Evolutionary conservation across 2,888 invertebrate species (phyloP).

Genomic region (Pachymerium ferrugineum): DNA sequence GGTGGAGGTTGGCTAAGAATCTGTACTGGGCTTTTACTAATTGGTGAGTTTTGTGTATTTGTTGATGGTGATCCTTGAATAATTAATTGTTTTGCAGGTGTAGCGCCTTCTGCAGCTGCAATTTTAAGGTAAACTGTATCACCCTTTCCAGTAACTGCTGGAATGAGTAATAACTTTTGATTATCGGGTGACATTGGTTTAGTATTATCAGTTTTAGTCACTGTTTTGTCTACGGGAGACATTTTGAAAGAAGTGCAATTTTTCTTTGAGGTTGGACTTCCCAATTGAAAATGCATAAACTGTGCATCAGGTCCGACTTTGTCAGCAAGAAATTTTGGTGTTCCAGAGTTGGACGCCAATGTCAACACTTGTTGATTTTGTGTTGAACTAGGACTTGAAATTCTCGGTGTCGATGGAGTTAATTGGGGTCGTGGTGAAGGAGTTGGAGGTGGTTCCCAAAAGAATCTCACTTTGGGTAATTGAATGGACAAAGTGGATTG

Average conservation of each 20-base stretch:
- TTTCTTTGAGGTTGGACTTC: not conserved
- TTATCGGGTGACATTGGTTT: not conserved
- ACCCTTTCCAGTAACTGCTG: not conserved
- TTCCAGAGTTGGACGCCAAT: not conserved
- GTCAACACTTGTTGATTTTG: not conserved
- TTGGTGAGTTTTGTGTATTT: not conserved
- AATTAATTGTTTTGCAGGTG: not conserved
- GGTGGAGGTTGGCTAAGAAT: not conserved
- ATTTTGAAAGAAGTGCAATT: no score
- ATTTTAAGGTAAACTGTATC: not conserved
- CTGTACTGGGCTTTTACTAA: not conserved
- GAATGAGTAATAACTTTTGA: not conserved
- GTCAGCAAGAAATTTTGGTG: not conserved
- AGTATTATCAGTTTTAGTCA: not conserved
- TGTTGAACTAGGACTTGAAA: not conserved
- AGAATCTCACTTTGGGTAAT: not conserved
- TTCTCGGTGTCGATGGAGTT: not conserved
- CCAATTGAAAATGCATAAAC: not conserved
- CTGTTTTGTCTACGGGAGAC: no score
- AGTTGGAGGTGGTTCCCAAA: not conserved
- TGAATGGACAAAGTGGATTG: not conserved
- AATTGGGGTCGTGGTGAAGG: not conserved
- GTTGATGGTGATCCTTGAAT: not conserved
- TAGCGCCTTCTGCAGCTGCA: not conserved
- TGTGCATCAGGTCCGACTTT: not conserved